Conservation (phyloP, 1,140 invertebrate species). For the Portunus trituberculatus region DNA sequence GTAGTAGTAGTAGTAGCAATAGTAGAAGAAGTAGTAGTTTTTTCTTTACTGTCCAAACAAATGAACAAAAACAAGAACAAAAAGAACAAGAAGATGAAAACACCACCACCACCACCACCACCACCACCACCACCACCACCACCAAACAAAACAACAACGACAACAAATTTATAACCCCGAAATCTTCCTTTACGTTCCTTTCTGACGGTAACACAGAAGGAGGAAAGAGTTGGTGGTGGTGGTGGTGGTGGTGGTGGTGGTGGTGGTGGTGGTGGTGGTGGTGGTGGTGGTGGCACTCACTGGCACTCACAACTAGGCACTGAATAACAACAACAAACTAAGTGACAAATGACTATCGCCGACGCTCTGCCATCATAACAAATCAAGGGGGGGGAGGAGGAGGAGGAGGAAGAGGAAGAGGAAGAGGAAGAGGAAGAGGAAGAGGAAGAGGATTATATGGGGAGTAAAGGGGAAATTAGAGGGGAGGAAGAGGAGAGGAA, state of each 20-base stretch:
- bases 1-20: slow-evolving; percentile 1
- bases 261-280: slow-evolving; percentile 2
- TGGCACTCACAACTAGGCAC: not conserved
- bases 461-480: not conserved
- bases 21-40: not conserved
- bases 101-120: not conserved
- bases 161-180: not conserved
- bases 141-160: not conserved
- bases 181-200: too few species aligned
- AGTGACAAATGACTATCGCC: slow-evolving; percentile 12
- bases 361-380: not conserved
- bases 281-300: not conserved
- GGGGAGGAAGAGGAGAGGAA: not conserved
- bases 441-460: not conserved
- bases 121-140: too few species aligned
- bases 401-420: not conserved
- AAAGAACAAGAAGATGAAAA: too few species aligned
- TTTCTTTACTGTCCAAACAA: too few species aligned
- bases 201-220: too few species aligned
- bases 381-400: not conserved
- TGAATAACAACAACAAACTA: not conserved
- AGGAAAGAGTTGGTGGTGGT: slow-evolving; percentile 7
- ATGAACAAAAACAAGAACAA: not conserved
- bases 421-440: not conserved
- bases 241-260: not conserved